Conservation (phyloP, 2,797 vertebrate species). For the Hylomyscus alleni region DNA sequence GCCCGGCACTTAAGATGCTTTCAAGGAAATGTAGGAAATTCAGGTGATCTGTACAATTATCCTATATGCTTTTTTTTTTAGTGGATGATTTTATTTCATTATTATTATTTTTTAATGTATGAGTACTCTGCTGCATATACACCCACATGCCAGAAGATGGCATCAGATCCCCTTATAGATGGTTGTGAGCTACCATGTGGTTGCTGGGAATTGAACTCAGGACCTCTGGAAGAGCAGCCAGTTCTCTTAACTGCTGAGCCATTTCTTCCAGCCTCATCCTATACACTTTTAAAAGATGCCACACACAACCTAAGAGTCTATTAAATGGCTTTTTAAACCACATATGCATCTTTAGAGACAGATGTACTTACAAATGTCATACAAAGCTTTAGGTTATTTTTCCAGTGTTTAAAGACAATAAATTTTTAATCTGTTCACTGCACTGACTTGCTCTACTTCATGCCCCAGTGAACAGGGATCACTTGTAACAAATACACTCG, state of each 20-base stretch:
- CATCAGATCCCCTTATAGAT: too few relatives aligned
- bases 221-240: too few relatives aligned
- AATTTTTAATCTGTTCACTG: neutral
- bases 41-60: conserved; percentile 24
- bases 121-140: too few relatives aligned
- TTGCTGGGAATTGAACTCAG: too few relatives aligned
- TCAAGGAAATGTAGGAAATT: conserved; percentile 21
- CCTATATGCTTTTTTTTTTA: neutral
- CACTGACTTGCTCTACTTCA: neutral
- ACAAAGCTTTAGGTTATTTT: conserved; percentile 34
- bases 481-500: neutral
- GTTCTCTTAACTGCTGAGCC: too few relatives aligned
- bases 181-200: too few relatives aligned
- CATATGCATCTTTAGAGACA: conserved; percentile 55
- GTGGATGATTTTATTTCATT: too few relatives aligned
- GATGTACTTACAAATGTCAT: conserved; percentile 40
- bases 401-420: conserved; percentile 53
- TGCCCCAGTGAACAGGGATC: neutral
- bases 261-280: neutral
- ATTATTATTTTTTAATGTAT: too few relatives aligned
- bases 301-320: conserved; percentile 29
- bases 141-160: too few relatives aligned
- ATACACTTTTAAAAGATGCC: conserved; percentile 21
- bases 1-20: conserved; percentile 14
- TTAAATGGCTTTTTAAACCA: conserved; percentile 15